Evolutionary conservation across 2,888 invertebrate genomes (phyloP).

Genomic region (Balanococcus diminutus): DNA sequence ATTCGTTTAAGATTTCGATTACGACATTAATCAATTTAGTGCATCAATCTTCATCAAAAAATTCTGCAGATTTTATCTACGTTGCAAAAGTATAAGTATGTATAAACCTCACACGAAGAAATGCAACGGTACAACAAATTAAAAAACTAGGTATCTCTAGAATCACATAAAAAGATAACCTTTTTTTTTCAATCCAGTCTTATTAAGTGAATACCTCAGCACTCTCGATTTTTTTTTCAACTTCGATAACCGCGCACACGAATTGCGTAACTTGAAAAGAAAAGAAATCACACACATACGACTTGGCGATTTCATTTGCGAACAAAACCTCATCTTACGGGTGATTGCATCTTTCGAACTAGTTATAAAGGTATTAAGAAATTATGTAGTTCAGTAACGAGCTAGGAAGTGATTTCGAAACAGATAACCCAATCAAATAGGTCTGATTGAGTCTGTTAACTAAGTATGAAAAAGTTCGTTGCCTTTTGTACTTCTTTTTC

Average conservation of each 20-base stretch:
- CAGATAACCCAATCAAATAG: conserved; percentile 30
- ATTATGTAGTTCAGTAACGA: conserved; percentile 44
- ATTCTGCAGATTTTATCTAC: background rate
- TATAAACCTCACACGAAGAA: background rate
- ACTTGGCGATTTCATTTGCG: conserved; percentile 8
- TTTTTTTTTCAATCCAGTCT: background rate
- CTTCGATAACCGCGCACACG: background rate
- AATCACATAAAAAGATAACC: background rate
- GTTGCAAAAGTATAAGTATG: background rate
- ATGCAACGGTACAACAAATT: background rate
- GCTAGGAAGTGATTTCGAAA: conserved; percentile 44
- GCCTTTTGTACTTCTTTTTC: background rate
- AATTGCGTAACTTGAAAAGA: conserved; percentile 11
- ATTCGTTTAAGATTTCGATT: too few relatives aligned
- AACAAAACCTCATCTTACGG: conserved; percentile 43
- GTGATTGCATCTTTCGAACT: conserved; percentile 43
- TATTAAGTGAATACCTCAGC: background rate
- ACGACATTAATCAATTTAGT: background rate
- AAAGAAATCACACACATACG: conserved; percentile 9
- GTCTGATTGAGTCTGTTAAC: conserved; percentile 4
- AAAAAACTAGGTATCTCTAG: background rate
- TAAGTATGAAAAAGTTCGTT: background rate
- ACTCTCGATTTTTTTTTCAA: background rate
- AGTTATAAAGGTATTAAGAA: conserved; percentile 44
- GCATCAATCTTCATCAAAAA: background rate